Evolutionary conservation across 2,888 invertebrate species (phyloP).

Genomic region (Halictus ligatus): DNA sequence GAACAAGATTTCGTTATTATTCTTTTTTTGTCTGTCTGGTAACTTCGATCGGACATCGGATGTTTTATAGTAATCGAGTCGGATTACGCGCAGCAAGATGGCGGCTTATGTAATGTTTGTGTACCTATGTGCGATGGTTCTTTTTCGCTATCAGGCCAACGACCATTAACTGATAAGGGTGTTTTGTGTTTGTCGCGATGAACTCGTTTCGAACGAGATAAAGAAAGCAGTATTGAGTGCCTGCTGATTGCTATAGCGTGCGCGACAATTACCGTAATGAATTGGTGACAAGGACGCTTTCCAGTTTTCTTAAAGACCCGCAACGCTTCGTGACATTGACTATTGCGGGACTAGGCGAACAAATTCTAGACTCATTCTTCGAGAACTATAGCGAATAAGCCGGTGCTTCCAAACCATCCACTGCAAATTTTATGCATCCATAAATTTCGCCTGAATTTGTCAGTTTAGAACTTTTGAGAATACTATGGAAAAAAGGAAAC

Average conservation of each 20-base stretch:
- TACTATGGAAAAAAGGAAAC: too few relatives aligned
- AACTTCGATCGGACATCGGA: background rate
- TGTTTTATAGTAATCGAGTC: background rate
- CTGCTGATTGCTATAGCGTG: background rate
- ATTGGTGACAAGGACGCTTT: constrained; percentile 30
- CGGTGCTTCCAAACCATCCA: background rate
- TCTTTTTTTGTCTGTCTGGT: background rate
- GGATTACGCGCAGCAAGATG: background rate
- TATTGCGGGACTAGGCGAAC: background rate
- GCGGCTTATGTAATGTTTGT: constrained; percentile 16
- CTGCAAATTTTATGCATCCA: background rate
- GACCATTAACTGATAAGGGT: constrained; percentile 20
- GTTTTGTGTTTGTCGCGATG: background rate
- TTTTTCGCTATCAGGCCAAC: background rate
- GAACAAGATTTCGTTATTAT: too few relatives aligned
- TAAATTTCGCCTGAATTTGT: background rate
- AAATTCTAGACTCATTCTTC: background rate
- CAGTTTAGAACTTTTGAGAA: background rate
- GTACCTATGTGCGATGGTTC: background rate
- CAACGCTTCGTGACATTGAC: background rate
- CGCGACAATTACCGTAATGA: constrained; percentile 18
- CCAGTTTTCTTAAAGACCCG: background rate
- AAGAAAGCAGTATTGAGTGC: constrained; percentile 21
- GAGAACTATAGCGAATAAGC: background rate
- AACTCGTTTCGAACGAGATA: constrained; percentile 15